Base-by-base conservation (phyloP, 2,797 vertebrate genomes). In the Cynopterus sphinx region DNA sequence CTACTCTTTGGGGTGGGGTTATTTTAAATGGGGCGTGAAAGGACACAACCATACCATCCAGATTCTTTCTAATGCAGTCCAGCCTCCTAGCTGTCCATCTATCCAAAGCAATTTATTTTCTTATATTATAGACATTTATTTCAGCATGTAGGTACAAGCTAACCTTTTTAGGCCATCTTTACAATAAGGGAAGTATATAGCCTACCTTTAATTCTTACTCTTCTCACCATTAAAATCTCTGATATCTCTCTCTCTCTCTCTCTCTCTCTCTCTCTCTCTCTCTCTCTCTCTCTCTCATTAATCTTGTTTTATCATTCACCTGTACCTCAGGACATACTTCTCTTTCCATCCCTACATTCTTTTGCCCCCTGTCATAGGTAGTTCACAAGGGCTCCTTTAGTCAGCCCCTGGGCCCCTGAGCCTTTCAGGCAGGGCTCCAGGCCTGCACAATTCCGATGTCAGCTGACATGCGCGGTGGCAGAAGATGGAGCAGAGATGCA, bases 51-150 rank as follows among this genome's bases (percentile, higher is more conserved):
- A 78, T 51, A 87, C 22, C 51, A 94, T 55, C 46, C 57, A 85
- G 59, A 85, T 57, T 59, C 53, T 41, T 86, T 87, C 71, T 51
- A 83, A 70, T 59, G 33, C 39, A 91, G 55, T 57, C 73, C n/a
- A 49, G 36, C 26, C 77, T 8, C 78, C 68, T 90, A 21, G 43
- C 68, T 94, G 53, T 73, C 68, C 55, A 39, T 39, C n/a, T 22
- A 83, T 41, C 53, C 73, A 78, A 26, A 92, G 39, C 31, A 81
- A 95, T 33, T 94, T 84, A n/a, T 82, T 87, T 82, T 92, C 68
- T 86, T 91, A 84, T 92, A 89, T 93, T 93, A 73, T 85, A 91
- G 67, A 93, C 49, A 93, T 73, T 57, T 79, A 90, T 84, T 91
- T 95, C 71, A 84, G 41, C 31, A 59, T 49, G 21, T 49, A 75